Evolutionary conservation across 1,140 invertebrate genomes (phyloP), one percentile per base, ranked within the genome.

Genomic region (Calosoma granatense): DNA sequence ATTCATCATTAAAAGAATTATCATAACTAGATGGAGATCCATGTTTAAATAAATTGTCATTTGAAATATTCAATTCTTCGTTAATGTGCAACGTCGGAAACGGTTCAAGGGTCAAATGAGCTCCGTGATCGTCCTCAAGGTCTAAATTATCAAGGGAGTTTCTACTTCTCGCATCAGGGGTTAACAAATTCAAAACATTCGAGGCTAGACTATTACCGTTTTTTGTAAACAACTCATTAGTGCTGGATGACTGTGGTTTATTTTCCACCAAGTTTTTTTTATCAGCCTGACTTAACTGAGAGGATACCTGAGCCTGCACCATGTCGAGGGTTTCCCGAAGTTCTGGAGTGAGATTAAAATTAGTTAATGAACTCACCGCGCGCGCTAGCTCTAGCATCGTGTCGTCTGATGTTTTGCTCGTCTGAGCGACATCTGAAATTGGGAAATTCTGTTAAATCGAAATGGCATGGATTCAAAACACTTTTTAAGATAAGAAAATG

Each of bases 341-440:
- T 17, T 47, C 41, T 3, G 41, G 17, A 17, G 9, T 47, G 3
- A 47, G 17, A 47, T 47, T 47, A 11, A 47, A 17, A 47, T 47
- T 47, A 47, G 41, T 47, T 47, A 47, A 47, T 12, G 41, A 47
- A 47, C 41, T 47, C 41, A 47, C 41, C 41, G 41, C 41, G 6
- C 15, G 6, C 15, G 41, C 41, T 17, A 47, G 17, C 15, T 47
- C 41, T 4, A 47, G 15, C 41, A 47, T 47, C 17, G 41, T 47
- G 15, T 47, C 41, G 41, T 47, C 41, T 12, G 41, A 17, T 4
- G 41, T 11, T 47, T 47, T 47, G 17, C 41, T 47, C 17, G 41
- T 6, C 17, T 47, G 41, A 17, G 41, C 41, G 41, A 47, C 6
- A 47, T 47, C 41, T 47, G 41, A 4, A n/a, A n/a, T n/a, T n/a